Conservation (phyloP, 2,113 vertebrate genomes). For the Melierax canorus region DNA sequence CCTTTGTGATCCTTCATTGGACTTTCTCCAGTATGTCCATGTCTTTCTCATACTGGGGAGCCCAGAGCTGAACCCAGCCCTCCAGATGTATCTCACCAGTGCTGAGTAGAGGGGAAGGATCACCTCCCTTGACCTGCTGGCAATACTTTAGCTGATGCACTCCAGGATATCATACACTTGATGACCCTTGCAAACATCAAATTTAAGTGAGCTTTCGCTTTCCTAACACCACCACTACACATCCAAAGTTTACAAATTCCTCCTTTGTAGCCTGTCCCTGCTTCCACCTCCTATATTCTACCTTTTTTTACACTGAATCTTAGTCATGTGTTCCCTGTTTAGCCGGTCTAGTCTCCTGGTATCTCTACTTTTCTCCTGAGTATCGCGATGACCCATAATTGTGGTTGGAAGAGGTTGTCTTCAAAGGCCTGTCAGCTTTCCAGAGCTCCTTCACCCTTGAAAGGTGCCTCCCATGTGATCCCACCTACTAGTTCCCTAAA, state of each 20-base stretch:
- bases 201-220: background rate
- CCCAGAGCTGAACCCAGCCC: background rate
- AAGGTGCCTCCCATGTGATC: background rate
- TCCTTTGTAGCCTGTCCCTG: background rate
- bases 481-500: background rate
- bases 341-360: background rate
- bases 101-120: background rate
- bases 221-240: background rate
- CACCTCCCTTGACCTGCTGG: background rate
- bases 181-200: background rate
- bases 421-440: background rate
- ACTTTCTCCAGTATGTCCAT: background rate
- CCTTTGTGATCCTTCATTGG: background rate
- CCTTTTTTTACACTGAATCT: background rate
- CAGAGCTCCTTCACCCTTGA: background rate
- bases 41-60: background rate
- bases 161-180: background rate
- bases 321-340: background rate
- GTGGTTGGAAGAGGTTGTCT: background rate
- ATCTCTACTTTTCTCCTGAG: background rate
- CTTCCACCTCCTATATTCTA: background rate
- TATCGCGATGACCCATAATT: background rate
- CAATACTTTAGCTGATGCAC: background rate
- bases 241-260: background rate
- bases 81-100: background rate